phyloP scores from a whole-genome alignment of 2,113 vertebrate genomes.

The Tiliqua scincoides region DNA sequence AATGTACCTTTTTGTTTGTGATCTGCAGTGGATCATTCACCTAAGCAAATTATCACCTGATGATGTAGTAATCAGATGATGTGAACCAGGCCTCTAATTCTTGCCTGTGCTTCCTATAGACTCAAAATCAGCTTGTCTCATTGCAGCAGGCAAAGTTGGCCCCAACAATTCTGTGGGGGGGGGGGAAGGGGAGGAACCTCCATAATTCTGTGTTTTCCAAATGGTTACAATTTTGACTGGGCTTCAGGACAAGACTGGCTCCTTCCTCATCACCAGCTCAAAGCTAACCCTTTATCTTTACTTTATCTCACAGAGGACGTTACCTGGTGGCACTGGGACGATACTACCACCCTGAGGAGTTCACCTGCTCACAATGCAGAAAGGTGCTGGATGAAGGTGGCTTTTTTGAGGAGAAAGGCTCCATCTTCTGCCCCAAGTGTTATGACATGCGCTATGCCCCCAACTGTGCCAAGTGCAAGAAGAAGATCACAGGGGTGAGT shows the following conservation, averaged over 20 bases:
- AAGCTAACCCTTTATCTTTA: not conserved
- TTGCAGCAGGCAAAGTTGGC: not conserved
- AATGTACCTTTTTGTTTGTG: not conserved
- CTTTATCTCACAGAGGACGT: slow-evolving; percentile 82
- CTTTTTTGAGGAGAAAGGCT: slow-evolving; percentile 96
- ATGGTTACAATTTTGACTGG: not conserved
- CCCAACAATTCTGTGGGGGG: not conserved
- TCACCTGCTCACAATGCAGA: slow-evolving; percentile 93
- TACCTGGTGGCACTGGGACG: slow-evolving; percentile 94
- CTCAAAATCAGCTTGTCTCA: not conserved
- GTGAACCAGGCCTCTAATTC: not conserved
- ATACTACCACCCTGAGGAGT: slow-evolving; percentile 98
- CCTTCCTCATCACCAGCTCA: not conserved
- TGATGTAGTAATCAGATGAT: not conserved
- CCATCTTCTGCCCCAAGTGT: slow-evolving; percentile 94
- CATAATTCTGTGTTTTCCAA: not conserved
- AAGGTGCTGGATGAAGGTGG: slow-evolving; percentile 92
- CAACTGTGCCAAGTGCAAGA: slow-evolving; percentile 96
- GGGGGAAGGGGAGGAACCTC: too few species aligned
- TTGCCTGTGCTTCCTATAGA: not conserved
- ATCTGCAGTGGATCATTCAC: not conserved
- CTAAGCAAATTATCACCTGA: not conserved
- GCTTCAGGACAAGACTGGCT: not conserved
- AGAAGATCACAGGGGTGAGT: slow-evolving; percentile 94
- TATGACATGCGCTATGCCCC: slow-evolving; percentile 92